A percentile compares a stretch with the other conserved stretches of the same genome.
Conservation (phyloP, 2,797 vertebrate species). For the Spea hammondii region DNA sequence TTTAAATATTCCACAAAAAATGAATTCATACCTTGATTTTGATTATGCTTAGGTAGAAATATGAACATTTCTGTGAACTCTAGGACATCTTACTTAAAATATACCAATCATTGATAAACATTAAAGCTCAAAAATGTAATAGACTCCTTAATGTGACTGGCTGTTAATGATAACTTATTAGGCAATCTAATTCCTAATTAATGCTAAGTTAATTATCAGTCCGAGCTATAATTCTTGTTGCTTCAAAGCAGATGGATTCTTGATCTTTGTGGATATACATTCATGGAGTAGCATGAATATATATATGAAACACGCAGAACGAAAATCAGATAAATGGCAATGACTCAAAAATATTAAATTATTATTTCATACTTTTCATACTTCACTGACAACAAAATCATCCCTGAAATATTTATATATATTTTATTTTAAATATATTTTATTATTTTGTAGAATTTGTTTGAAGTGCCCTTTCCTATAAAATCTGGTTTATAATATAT, state of each 20-base stretch:
- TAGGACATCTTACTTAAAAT: no score
- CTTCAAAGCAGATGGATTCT: slow-evolving; percentile 6
- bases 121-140: no score
- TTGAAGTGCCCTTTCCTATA: not conserved
- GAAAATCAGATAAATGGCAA: not conserved
- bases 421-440: no score
- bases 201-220: slow-evolving; percentile 6
- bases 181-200: slow-evolving; percentile 1
- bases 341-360: not conserved
- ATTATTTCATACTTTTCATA: not conserved
- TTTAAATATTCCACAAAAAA: no score
- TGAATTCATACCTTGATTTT: no score
- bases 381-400: not conserved
- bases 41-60: no score
- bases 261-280: slow-evolving; percentile 5
- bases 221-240: not conserved
- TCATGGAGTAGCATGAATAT: not conserved
- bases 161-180: not conserved
- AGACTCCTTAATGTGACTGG: not conserved
- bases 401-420: no score
- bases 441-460: not conserved
- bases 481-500: not conserved
- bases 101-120: no score
- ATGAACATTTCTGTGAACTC: no score
- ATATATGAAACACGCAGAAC: not conserved